Evolutionary conservation across 2,888 invertebrate genomes (phyloP), one percentile per base, ranked within the genome.

Genomic region (Agrenia bidenticulata): DNA sequence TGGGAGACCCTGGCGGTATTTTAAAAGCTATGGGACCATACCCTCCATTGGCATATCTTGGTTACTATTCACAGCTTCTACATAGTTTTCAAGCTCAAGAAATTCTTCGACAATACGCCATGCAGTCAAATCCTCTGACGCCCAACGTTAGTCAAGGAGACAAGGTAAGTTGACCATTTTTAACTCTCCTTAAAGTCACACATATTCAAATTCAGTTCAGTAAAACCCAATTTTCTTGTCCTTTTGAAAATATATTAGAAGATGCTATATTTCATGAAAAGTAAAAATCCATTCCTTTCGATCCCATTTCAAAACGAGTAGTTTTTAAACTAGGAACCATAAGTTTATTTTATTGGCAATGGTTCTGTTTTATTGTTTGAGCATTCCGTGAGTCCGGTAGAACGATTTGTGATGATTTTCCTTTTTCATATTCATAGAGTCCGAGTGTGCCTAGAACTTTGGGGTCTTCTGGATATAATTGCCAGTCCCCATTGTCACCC

Each of bases 11-110:
- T 13, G 64, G 76, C 55, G 73, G 72, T 45, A 63, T 75, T 50
- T 58, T 76, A 23, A 75, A 77, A 62, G 70, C 76, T 41, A 69
- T 76, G 68, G 74, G 74, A 4, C 67, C 61, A 5, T 65, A 67
- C 37, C 73, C 76, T 15, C 76, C 77, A 1, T 77, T 77, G 76
- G 73, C 77, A 23, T 77, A 77, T 56, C 55, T 78, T 17, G 77
- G 77, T 27, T 77, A 77, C 61, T 78, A 78, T 61, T 76, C 77
- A 23, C 77, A 77, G 66, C 73, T 78, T 19, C 65, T 78, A n/a
- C 78, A 78, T 51, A 75, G 75, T 41, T 77, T 77, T 64, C 78
- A 77, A 70, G 77, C 77, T 67, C 78, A 78, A 71, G 77, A 77
- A 73, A 73, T 77, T 32, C 70, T 78, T 39, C 72, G 77, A 32